phyloP scores from a whole-genome alignment of 2,888 invertebrate genomes.

The Temnothorax rugatulus region DNA sequence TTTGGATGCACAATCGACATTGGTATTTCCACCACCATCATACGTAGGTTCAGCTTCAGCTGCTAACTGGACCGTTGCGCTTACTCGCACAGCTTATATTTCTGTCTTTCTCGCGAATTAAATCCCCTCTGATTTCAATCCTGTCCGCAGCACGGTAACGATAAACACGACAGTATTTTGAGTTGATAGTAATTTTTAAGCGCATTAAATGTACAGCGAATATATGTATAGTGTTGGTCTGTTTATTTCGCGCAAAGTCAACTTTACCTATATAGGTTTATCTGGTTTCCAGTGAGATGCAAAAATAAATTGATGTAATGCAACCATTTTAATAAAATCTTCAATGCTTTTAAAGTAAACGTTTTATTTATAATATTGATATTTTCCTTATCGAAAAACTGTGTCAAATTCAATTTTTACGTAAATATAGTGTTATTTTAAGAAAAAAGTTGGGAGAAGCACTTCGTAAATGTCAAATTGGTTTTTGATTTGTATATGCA shows the following conservation, averaged over 20 bases:
- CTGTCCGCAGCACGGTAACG: neutral
- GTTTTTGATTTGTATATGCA: neutral
- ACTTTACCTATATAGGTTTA: neutral
- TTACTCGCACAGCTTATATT: neutral
- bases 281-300: neutral
- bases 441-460: neutral
- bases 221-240: neutral
- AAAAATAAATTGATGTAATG: neutral
- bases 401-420: neutral
- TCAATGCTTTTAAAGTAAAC: neutral
- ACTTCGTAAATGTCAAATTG: neutral
- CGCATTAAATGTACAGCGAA: neutral
- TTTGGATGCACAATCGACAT: conserved; percentile 65
- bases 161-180: conserved; percentile 22
- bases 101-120: conserved; percentile 13
- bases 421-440: neutral
- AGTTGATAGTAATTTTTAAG: conserved; percentile 25
- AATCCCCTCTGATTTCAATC: conserved; percentile 25
- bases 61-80: conserved; percentile 20
- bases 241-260: conserved; percentile 8
- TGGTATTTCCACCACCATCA: conserved; percentile 47
- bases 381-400: neutral
- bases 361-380: neutral
- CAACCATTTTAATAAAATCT: conserved; percentile 3
- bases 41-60: conserved; percentile 13